Conservation (phyloP, 2,797 vertebrate genomes). For the Sebastes kiyomatsui region DNA sequence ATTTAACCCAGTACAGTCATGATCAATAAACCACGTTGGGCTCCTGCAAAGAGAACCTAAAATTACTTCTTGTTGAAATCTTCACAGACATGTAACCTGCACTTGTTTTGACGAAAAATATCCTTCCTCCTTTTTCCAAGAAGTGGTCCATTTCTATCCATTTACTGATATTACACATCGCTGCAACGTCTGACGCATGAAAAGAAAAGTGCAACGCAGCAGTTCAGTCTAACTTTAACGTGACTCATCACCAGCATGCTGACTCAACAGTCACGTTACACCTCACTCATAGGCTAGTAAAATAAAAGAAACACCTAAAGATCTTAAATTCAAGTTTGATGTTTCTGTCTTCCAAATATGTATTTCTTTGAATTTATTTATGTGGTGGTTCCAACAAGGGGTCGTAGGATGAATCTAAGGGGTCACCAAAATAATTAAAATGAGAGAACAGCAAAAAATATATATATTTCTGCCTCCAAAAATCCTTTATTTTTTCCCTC, state of each 20-base stretch:
- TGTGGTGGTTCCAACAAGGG: background rate
- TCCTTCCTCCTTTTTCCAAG: background rate
- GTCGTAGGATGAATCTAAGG: background rate
- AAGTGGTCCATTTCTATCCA: background rate
- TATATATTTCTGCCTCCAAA: background rate
- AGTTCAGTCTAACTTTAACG: background rate
- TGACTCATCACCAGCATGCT: background rate
- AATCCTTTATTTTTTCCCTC: background rate
- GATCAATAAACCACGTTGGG: background rate
- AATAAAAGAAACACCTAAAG: no score
- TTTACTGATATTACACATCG: background rate
- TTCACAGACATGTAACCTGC: background rate
- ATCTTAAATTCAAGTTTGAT: background rate
- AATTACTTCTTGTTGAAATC: background rate
- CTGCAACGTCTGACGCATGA: background rate
- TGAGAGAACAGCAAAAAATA: background rate
- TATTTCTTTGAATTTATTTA: background rate
- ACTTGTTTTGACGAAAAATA: background rate
- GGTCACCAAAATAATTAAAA: background rate
- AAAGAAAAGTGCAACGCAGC: background rate
- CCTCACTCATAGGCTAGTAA: background rate
- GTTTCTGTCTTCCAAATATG: background rate
- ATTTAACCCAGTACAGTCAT: background rate
- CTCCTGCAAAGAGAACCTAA: background rate
- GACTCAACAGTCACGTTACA: background rate